Conservation (phyloP, 2,888 invertebrate species). For the Tipula helvola region DNA sequence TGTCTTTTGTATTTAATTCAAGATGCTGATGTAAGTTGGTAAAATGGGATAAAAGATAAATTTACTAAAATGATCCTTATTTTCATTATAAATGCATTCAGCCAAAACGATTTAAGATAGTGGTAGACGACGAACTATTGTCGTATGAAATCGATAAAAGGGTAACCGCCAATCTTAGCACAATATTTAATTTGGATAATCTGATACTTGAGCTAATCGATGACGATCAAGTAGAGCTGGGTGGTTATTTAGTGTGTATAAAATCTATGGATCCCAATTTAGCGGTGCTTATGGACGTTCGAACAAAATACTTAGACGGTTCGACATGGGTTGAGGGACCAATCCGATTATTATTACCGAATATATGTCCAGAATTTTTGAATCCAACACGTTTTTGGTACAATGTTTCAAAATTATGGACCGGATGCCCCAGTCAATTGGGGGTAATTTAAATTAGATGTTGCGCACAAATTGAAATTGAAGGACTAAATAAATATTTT, state of each 20-base stretch:
- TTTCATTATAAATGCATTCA: no score
- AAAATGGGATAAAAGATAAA: no score
- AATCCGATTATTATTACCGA: neutral
- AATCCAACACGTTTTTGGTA: neutral
- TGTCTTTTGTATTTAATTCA: no score
- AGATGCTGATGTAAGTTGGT: no score
- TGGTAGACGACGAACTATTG: neutral
- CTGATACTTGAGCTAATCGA: neutral
- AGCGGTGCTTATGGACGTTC: neutral
- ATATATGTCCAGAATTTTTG: neutral
- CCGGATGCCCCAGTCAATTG: neutral
- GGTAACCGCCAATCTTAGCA: neutral
- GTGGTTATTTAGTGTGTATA: neutral
- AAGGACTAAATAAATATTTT: no score
- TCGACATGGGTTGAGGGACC: neutral
- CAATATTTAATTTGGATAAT: neutral
- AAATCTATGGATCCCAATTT: neutral
- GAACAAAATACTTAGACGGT: neutral
- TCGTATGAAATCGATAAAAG: neutral
- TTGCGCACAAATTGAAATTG: no score
- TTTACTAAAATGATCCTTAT: no score
- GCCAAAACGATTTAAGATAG: no score
- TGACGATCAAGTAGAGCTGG: neutral
- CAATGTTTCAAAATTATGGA: neutral
- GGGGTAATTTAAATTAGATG: neutral